Base-by-base conservation (phyloP, 1,140 invertebrate genomes). In the Sipha flava region DNA sequence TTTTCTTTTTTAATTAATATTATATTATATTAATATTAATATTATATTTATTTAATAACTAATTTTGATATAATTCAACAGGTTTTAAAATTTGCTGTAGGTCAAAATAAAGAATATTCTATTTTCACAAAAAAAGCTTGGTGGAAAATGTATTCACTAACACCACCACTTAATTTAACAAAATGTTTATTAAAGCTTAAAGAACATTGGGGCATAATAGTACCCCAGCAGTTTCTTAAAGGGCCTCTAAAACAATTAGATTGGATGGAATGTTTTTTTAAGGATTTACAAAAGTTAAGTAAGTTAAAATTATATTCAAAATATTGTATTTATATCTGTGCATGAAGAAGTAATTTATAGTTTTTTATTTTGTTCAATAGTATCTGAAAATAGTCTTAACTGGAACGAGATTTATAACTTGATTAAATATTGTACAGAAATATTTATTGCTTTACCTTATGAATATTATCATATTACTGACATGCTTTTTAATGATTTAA, bases 381-480 rank as follows among this genome's bases (percentile, higher is more conserved):
- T 52, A 18, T 12, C 21, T 77, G 21, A 45, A 45, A 47, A 7
- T 57, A 40, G 7, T 10, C n/a, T 57, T 43, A 40, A 21, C 59
- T 77, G 49, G 49, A 57, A 9, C 40, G 49, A 54, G 0, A 26
- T 77, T 10, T 59, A 77, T 14, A 57, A 26, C 43, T 57, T 77
- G 16, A n/a, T 77, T 14, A 77, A 77, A 7, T 43, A 59, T 26
- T 77, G 34, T 26, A 26, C 52, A 26, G 73, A 77, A 57, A 40
- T 40, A 5, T 43, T 77, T 26, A 43, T 43, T 37, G 21, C 31
- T 59, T 77, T 77, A 43, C 73, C 73, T 26, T 77, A 77, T 40
- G 52, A 77, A 40, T 77, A 77, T 59, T 77, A 37, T 77, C 10
- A 59, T 40, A 77, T 77, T 26, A 77, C 73, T 23, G 52, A 57